Percentiles rank a stretch among this genome's conserved stretches.
Evolutionary conservation across 2,888 invertebrate genomes (phyloP).

Genomic region (Dasypolia templi): DNA sequence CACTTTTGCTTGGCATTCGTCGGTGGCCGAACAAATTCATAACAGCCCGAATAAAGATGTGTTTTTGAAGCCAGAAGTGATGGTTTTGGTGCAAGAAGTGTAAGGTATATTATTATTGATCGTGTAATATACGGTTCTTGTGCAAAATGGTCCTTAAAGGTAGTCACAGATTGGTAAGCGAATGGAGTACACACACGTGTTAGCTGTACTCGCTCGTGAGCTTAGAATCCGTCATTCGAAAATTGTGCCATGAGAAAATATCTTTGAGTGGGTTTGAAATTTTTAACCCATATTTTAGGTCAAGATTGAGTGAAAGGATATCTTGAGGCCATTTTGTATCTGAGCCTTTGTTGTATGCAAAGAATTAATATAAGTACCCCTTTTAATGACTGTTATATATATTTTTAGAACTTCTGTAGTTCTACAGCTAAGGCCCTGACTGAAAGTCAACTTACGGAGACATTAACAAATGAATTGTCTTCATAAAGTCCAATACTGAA

Average conservation of each 20-base stretch:
- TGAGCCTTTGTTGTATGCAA: conserved; percentile 21
- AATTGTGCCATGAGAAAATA: neutral
- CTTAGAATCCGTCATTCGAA: neutral
- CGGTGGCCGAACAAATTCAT: conserved; percentile 87
- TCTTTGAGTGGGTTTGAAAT: conserved; percentile 1
- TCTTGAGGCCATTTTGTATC: conserved; percentile 46
- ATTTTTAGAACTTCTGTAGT: conserved; percentile 38
- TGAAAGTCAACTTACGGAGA: conserved; percentile 14
- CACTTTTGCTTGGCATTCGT: conserved; percentile 93
- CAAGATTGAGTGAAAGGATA: neutral
- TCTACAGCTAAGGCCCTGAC: neutral
- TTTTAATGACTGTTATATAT: conserved; percentile 44
- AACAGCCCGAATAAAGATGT: conserved; percentile 90
- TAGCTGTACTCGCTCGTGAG: neutral
- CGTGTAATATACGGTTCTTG: conserved; percentile 29
- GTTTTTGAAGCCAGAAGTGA: conserved; percentile 94
- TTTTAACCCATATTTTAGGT: neutral
- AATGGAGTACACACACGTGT: conserved; percentile 20
- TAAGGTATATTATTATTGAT: conserved; percentile 70
- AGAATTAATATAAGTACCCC: conserved; percentile 32
- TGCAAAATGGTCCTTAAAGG: conserved; percentile 40
- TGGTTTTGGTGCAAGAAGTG: conserved; percentile 92
- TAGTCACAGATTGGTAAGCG: conserved; percentile 3
- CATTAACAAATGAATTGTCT: conserved; percentile 5
- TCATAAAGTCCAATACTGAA: neutral